These are phyloP conservation scores for Polyommatus icarus DNA, from an alignment of 2,888 invertebrate genomes.

Conservation along the genomic window DNA sequence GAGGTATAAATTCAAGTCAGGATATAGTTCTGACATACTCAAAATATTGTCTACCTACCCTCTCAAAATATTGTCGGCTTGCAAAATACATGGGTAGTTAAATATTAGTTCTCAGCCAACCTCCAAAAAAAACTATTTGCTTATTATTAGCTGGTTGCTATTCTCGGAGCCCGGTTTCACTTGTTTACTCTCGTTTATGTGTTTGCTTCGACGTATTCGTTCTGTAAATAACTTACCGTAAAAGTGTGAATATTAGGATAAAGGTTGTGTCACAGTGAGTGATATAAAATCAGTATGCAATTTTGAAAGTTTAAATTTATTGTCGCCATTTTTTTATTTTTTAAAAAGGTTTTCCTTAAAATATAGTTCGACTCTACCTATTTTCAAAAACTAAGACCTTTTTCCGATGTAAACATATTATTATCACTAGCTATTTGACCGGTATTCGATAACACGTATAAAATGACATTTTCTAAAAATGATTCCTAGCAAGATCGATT, in stretches of 20 bases:
- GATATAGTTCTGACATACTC: background rate
- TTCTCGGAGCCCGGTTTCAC: constrained; percentile 2
- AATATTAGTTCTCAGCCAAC: background rate
- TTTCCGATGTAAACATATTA: too few relatives aligned
- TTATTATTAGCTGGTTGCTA: background rate
- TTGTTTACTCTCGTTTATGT: background rate
- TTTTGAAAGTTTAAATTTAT: background rate
- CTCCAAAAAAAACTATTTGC: background rate
- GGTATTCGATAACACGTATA: too few relatives aligned
- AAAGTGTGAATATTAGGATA: constrained; percentile 10
- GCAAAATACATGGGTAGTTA: background rate
- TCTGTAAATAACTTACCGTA: background rate
- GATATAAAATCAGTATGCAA: background rate
- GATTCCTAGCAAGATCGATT: too few relatives aligned
- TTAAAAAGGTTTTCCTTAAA: background rate
- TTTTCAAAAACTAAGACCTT: background rate
- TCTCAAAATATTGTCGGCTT: background rate
- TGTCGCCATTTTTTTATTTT: too few relatives aligned
- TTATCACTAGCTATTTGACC: too few relatives aligned
- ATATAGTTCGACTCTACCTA: background rate
- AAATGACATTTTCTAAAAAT: too few relatives aligned
- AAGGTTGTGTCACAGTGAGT: background rate
- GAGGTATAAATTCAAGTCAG: background rate
- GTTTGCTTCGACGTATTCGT: background rate
- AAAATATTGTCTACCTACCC: background rate